Conservation (phyloP, 2,113 vertebrate species). For the Pterocles burchelli region DNA sequence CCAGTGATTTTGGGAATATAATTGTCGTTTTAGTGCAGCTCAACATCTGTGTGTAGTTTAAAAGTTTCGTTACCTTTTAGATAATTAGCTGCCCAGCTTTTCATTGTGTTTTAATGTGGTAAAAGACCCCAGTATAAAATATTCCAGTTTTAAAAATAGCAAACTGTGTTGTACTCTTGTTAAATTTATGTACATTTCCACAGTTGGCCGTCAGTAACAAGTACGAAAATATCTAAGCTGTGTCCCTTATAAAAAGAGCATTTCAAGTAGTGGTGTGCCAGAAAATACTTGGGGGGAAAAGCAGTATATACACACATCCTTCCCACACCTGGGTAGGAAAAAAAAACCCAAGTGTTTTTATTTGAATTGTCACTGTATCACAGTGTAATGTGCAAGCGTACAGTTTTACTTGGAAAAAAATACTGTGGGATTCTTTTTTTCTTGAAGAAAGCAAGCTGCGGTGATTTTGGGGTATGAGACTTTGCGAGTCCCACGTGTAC, state of each 20-base stretch:
- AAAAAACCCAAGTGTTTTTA: not conserved
- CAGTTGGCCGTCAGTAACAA: not conserved
- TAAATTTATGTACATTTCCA: slow-evolving; percentile 10
- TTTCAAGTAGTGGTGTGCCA: not conserved
- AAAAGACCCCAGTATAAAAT: slow-evolving; percentile 40
- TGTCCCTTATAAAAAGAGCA: not conserved
- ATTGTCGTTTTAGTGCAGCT: slow-evolving; percentile 56
- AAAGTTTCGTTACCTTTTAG: slow-evolving; percentile 65
- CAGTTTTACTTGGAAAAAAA: not conserved
- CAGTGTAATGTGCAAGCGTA: not conserved
- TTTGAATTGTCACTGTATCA: not conserved
- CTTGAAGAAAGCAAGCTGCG: not conserved
- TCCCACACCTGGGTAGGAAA: not conserved
- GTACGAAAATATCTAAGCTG: not conserved
- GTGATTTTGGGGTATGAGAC: not conserved
- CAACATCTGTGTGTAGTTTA: slow-evolving; percentile 71
- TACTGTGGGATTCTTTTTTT: not conserved
- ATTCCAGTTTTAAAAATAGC: slow-evolving; percentile 40
- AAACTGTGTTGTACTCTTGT: not conserved
- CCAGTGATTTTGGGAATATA: slow-evolving; percentile 65
- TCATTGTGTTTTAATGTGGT: slow-evolving; percentile 48
- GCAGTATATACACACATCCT: not conserved
- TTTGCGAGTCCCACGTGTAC: not conserved
- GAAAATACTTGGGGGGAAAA: not conserved
- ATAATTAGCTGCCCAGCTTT: slow-evolving; percentile 55